Evolutionary conservation across 2,888 invertebrate genomes (phyloP).

Genomic region (Mesoligia furuncula): DNA sequence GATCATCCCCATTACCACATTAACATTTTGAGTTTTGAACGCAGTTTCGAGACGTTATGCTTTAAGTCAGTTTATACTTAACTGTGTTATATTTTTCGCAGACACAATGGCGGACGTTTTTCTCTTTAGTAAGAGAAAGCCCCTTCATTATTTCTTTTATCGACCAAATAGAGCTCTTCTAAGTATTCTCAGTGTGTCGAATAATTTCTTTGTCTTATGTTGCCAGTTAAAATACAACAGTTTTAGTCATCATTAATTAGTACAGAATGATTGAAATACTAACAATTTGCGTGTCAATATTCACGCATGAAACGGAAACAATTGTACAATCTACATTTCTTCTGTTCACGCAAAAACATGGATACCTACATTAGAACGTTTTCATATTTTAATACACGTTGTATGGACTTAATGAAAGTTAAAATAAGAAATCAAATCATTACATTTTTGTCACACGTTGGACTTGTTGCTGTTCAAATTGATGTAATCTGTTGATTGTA

Average conservation of each 20-base stretch:
- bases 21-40: background rate
- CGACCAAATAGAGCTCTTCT: background rate
- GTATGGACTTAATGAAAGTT: slow-evolving; percentile 10
- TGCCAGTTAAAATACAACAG: slow-evolving; percentile 1
- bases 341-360: slow-evolving; percentile 13
- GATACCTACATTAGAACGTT: slow-evolving; percentile 13
- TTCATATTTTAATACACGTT: slow-evolving; percentile 6
- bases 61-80: background rate
- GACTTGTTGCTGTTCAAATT: slow-evolving; percentile 18
- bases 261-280: slow-evolving; percentile 12
- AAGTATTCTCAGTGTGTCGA: background rate
- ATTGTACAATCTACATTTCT: slow-evolving; percentile 13
- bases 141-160: background rate
- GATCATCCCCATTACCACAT: background rate
- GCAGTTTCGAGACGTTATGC: background rate
- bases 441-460: slow-evolving; percentile 23
- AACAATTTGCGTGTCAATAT: slow-evolving; percentile 19
- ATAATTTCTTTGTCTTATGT: background rate
- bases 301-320: slow-evolving; percentile 2
- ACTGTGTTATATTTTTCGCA: background rate
- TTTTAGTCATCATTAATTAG: slow-evolving; percentile 17
- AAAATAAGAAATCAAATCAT: slow-evolving; percentile 14
- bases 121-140: background rate
- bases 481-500: background rate
- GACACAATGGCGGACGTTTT: background rate